Base-by-base conservation (phyloP, 2,888 invertebrate genomes). In the Argynnis bischoffii region DNA sequence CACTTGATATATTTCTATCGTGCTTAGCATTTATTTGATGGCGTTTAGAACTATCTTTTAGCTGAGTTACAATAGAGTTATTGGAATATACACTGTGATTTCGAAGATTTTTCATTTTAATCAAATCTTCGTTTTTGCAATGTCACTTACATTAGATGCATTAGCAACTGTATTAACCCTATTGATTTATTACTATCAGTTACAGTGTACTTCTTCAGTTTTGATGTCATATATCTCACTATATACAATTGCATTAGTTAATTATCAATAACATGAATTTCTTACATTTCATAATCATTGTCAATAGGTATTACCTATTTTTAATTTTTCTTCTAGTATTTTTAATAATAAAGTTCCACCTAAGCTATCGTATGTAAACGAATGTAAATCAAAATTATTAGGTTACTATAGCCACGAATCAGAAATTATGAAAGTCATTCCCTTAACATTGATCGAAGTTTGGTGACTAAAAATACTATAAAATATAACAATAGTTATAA, bases 391-490 rank as follows among this genome's bases (percentile, higher is more conserved):
- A 31, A 59, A 14, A 59, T 59, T 59, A 48, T 59, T 59, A 59
- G 48, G 59, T 59, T 59, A 48, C 59, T 59, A 59, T 59, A 59
- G 59, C 48, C 59, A 59, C 59, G 48, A 48, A 48, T 48, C n/a
- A 41, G 35, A 41, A 41, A 48, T 57, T 48, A 59, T 48, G 47
- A 48, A 59, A 59, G n/a, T 21, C 11, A 18, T 48, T 48, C 35
- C 35, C n/a, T 48, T 59, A 48, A 26, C 31, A 59, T 59, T 59
- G 59, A 59, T 59, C 48, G 47, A 13, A 14, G 3, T 31, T 47
- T 59, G 13, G 47, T 48, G n/a, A 59, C n/a, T 59, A 31, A 41
- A 41, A 35, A 8, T 35, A 35, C 6, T 8, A n/a, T n/a, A n/a
- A n/a, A n/a, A n/a, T n/a, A n/a, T n/a, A 11, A 41, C 6, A 35